Conservation (phyloP, 2,113 vertebrate species). For the Cynocephalus volans region DNA sequence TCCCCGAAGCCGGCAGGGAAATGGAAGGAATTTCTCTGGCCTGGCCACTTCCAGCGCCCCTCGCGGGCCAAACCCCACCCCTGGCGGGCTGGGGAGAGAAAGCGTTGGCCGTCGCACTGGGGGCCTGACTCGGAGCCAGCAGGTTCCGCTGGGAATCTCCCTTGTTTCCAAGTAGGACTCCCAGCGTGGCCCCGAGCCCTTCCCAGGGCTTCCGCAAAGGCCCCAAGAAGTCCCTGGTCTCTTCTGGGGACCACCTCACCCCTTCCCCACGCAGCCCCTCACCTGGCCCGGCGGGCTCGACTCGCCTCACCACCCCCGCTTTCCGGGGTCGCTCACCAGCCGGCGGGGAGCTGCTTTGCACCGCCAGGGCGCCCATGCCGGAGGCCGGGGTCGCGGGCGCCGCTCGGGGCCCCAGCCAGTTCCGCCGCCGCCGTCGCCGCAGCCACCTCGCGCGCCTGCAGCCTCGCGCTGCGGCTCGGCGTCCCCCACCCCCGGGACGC, state of each 20-base stretch:
- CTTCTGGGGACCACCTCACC: neutral
- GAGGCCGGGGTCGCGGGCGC: neutral
- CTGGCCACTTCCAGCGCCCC: slow-evolving; percentile 62
- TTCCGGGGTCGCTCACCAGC: slow-evolving; percentile 25
- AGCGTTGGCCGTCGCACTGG: slow-evolving; percentile 14
- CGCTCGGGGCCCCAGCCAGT: neutral
- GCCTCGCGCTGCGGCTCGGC: neutral
- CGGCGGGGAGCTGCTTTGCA: neutral
- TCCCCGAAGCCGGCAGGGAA: slow-evolving; percentile 43
- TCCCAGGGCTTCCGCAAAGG: neutral
- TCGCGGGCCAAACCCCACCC: slow-evolving; percentile 79
- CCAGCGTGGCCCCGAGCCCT: neutral
- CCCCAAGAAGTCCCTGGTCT: neutral
- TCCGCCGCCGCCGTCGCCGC: slow-evolving; percentile 14
- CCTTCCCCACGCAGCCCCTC: slow-evolving; percentile 22
- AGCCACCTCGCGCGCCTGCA: neutral
- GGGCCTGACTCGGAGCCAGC: neutral
- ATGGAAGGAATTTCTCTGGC: slow-evolving; percentile 75
- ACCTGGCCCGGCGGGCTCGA: slow-evolving; percentile 52
- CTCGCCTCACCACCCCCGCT: slow-evolving; percentile 55
- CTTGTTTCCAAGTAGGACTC: slow-evolving; percentile 25
- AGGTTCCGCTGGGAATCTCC: slow-evolving; percentile 14
- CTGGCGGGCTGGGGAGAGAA: slow-evolving; percentile 17
- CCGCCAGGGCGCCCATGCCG: slow-evolving; percentile 7
- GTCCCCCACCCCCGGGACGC: slow-evolving; percentile 47